These are phyloP conservation scores for Heliothis peltigera DNA, from an alignment of 2,888 invertebrate species.

Conservation along the genomic window DNA sequence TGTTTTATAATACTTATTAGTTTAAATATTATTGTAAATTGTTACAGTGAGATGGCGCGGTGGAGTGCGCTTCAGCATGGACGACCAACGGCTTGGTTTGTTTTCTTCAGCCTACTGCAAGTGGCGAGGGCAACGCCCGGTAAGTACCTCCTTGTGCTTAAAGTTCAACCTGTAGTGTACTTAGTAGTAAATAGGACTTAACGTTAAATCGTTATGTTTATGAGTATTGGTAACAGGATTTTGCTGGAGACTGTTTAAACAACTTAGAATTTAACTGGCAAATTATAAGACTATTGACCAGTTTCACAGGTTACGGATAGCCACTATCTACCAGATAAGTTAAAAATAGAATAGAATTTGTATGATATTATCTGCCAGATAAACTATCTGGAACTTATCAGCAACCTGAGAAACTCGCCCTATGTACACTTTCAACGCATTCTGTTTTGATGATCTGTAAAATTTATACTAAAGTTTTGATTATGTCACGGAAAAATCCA, in stretches of 20 bases:
- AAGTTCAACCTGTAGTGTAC: neutral
- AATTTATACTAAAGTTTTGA: too few relatives aligned
- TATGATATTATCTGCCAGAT: too few relatives aligned
- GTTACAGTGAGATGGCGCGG: slow-evolving; percentile 89
- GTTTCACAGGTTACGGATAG: too few relatives aligned
- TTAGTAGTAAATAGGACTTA: neutral
- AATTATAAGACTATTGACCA: too few relatives aligned
- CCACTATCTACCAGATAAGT: too few relatives aligned
- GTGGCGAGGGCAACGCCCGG: slow-evolving; percentile 82
- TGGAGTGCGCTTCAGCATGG: slow-evolving; percentile 84
- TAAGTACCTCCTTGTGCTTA: slow-evolving; percentile 59
- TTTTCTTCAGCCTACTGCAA: slow-evolving; percentile 77
- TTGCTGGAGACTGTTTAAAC: neutral
- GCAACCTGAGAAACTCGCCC: too few relatives aligned
- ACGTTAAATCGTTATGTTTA: neutral
- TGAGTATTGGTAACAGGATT: neutral
- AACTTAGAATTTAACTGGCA: neutral
- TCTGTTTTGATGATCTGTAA: too few relatives aligned
- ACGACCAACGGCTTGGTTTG: slow-evolving; percentile 74
- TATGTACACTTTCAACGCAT: too few relatives aligned
- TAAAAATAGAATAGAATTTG: too few relatives aligned
- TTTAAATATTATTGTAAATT: slow-evolving; percentile 50
- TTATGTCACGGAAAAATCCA: neutral
- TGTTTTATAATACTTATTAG: neutral
- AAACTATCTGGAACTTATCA: too few relatives aligned